Conservation (phyloP, 2,888 invertebrate species). For the Philereme vetulata region DNA sequence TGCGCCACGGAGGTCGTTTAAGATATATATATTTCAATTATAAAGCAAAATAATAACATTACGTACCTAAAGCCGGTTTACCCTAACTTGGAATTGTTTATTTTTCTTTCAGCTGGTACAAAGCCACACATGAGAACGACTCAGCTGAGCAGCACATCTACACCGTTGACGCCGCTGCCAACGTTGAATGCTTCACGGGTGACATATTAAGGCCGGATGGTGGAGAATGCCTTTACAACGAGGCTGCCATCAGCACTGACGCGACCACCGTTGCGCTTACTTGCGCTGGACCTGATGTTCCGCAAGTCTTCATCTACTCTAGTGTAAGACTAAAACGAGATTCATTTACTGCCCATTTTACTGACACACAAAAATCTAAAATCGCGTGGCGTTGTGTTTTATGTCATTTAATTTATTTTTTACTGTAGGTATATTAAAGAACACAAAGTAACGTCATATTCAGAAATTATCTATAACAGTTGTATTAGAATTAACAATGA, state of each 20-base stretch:
- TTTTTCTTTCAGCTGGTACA: conserved; percentile 88
- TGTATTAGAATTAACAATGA: no score
- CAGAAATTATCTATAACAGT: no score
- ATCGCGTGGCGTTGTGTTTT: no score
- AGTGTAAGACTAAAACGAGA: conserved; percentile 65
- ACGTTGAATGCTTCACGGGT: conserved; percentile 90
- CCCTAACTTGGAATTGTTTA: neutral
- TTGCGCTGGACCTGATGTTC: conserved; percentile 94
- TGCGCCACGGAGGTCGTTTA: no score
- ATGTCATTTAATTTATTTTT: no score
- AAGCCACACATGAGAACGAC: conserved; percentile 89
- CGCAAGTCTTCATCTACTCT: conserved; percentile 86
- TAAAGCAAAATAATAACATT: no score
- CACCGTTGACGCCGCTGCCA: conserved; percentile 84
- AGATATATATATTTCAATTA: no score
- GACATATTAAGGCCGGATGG: conserved; percentile 78
- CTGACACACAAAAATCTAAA: no score
- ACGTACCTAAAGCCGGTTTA: no score
- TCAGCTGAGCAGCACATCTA: conserved; percentile 93
- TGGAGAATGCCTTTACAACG: conserved; percentile 86
- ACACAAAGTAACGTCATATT: no score
- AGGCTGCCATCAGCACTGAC: conserved; percentile 87
- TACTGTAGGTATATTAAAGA: no score
- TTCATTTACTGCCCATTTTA: no score
- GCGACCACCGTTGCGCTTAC: conserved; percentile 88